Base-by-base conservation (phyloP, 2,113 vertebrate genomes). In the Dunckerocampus dactyliophorus region DNA sequence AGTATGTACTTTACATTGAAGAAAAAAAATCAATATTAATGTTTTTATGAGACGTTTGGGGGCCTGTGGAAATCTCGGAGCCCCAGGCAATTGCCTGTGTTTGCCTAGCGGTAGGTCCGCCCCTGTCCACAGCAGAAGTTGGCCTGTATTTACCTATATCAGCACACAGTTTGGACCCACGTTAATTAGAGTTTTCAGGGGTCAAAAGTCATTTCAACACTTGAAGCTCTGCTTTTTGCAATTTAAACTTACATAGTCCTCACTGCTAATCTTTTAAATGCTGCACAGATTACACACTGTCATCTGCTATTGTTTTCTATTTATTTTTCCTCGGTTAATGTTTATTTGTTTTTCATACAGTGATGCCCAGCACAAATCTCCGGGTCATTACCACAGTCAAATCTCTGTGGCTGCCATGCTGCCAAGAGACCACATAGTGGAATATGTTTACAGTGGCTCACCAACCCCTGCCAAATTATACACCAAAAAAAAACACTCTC, bases 401-500 rank as follows among this genome's bases (percentile, higher is more conserved):
- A 74, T 76, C 39, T 46, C 42, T 24, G 49, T 46, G 71, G 59
- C 56, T 61, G 73, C 39, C 55, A 65, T 50, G 20, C 47, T 78
- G 69, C 73, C 70, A 80, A 72, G 64, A 56, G 45, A 69, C 59
- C 64, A 56, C 52, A 54, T 12, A 63, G 55, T 17, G 46, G 49
- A n/a, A 55, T 47, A 56, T 47, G 53, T 70, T 47, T 64, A 39
- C 59, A 62, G 62, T 69, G 42, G 45, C 61, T 60, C 6, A n/a
- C 39, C 55, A 63, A 46, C 21, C 57, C 42, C 21, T 56, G 46
- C 50, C 65, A 74, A 65, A 72, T 71, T 21, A 48, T 46, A 24
- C 56, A n/a, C n/a, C n/a, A 59, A 72, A 52, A 74, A 72, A 52
- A 74, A 59, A 82, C 77, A 67, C 59, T 46, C 62, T 59, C 55